phyloP scores from a whole-genome alignment of 2,888 invertebrate genomes.

The Cryptus armator region DNA sequence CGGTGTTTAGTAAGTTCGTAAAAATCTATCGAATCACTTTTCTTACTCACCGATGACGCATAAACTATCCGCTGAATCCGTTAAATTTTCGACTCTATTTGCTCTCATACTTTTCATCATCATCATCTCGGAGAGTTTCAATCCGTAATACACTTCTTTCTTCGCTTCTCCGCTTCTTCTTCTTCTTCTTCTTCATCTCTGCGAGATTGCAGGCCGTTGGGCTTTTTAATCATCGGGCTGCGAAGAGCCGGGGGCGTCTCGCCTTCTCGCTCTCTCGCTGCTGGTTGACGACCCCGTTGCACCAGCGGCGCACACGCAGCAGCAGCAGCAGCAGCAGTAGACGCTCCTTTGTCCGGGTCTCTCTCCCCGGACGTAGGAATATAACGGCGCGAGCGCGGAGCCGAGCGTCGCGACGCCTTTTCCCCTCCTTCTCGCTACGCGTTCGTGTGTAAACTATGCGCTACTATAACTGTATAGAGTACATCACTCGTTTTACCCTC shows the following conservation, averaged over 20 bases:
- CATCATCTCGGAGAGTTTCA: neutral
- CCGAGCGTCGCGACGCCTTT: conserved; percentile 17
- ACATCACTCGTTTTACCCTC: conserved; percentile 3
- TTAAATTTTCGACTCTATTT: neutral
- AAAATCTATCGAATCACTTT: neutral
- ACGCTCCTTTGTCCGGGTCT: conserved; percentile 78
- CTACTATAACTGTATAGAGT: neutral
- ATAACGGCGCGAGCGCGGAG: conserved; percentile 34
- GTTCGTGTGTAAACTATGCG: conserved; percentile 48
- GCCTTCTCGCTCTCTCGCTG: conserved; percentile 50
- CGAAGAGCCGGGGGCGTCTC: conserved; percentile 56
- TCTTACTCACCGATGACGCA: neutral
- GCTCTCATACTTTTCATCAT: neutral
- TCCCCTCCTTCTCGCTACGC: conserved; percentile 20
- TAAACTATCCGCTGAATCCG: neutral
- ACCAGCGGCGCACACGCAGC: conserved; percentile 66
- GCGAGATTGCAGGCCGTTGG: conserved; percentile 47
- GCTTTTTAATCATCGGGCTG: conserved; percentile 72
- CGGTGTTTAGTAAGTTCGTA: neutral
- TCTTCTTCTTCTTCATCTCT: conserved; percentile 14
- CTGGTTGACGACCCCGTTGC: conserved; percentile 78
- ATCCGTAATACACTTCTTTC: conserved; percentile 16
- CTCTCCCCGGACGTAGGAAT: conserved; percentile 73
- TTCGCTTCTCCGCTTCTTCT: conserved; percentile 24
- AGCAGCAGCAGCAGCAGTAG: conserved; percentile 35